Base-by-base conservation (phyloP, 2,113 vertebrate genomes). In the Gopherus evgoodei region DNA sequence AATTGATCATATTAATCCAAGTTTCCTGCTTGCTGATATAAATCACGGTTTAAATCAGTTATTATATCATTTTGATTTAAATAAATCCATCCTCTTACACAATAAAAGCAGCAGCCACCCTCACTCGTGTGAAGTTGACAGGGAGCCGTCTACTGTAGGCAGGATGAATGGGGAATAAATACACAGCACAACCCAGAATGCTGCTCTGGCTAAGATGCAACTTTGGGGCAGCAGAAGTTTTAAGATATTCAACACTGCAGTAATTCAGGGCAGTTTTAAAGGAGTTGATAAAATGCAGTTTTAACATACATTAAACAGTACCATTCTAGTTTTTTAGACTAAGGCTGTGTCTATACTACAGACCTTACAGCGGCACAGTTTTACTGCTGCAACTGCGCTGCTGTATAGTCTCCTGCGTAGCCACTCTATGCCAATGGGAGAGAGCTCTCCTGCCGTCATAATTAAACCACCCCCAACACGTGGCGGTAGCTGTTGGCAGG, bases 81-180 rank as follows among this genome's bases (percentile, higher is more conserved):
- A 19, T n/a, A 3, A 69, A 38, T 69, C 17, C 35, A 69, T 5
- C 65, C 31, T 8, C 62, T 35, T 10, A 11, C 0, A 10, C 3
- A 1, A 0, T 0, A 1, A 14, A 8, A 2, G 5, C 35, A 22
- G 83, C 7, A 0, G 1, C 16, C 59, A 6, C 42, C 17, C 2
- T 5, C 5, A 1, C 35, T 0, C 0, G 2, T 1, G 27, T 3
- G 25, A 56, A 54, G 54, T 62, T 27, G 47, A 5, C 25, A 1
- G 11, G 27, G 7, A 3, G 0, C 1, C 5, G 54, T 11, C 56
- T 47, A 21, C 62, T 22, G 81, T 27, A 2, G 13, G 65, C 0
- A 0, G 25, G n/a, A 42, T 16, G 19, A 14, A 6, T 0, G 9
- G 31, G 21, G 72, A 88, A 72, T 3, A 69, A 4, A 52, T 38